Evolutionary conservation across 2,888 invertebrate genomes (phyloP), one percentile per base, ranked within the genome.

Genomic region (Marronus borbonicus): DNA sequence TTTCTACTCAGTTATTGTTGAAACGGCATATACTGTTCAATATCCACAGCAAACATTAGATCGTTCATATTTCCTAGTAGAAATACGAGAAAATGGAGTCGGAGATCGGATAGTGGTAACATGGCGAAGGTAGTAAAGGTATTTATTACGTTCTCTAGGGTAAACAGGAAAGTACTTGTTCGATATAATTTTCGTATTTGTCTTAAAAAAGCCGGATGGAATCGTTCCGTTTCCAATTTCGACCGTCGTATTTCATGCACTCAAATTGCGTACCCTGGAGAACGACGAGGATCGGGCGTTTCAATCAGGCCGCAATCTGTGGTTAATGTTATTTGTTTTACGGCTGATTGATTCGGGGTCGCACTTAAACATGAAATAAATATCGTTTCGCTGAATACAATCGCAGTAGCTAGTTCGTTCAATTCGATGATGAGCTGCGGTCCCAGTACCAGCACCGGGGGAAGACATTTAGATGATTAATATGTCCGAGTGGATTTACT

Each of bases 231-330:
- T 70, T 72, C 20, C 72, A 72, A 72, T 72, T 58, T 60, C 72
- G 12, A 39, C 36, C 72, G 31, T 39, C 20, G 70, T 31, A 36
- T 60, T 58, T 60, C 72, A 68, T 58, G 72, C 17, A 72, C 36
- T 58, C 50, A 50, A 68, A 58, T 20, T 17, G 66, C 58, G 72
- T 36, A 72, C 55, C 72, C 72, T 17, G 36, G 72, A 72, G 72
- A 58, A 39, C 72, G 20, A 10, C 31, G 50, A 31, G 31, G 36
- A 36, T 55, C 60, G 58, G 72, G 39, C 36, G 58, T 58, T 72
- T 72, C 72, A 72, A 72, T 72, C 72, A 72, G 58, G n/a, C 72
- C 72, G 50, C 72, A 72, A 72, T 72, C 72, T 72, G 72, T 58
- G 58, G 72, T 36, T 58, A 72, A 72, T 72, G 72, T 72, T 72